Evolutionary conservation across 2,888 invertebrate genomes (phyloP), one percentile per base, ranked within the genome.

Genomic region (Empis livida): DNA sequence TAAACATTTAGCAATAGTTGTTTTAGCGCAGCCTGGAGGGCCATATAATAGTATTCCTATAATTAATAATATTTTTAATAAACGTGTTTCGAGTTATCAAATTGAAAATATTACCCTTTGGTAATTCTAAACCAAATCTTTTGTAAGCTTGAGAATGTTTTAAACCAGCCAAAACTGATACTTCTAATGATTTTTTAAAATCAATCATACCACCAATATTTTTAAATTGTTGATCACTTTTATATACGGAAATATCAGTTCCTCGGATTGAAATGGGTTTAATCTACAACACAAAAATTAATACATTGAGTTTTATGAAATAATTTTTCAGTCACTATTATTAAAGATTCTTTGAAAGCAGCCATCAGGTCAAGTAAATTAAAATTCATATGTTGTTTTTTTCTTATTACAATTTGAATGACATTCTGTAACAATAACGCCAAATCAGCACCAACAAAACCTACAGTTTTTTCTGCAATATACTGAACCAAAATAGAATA

Each of bases 1-100:
- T 31, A 78, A 61, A 14, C 78, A 77, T 55, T 75, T 70, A 4
- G 76, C 77, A 43, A 80, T 62, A 6, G 73, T 75, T 1, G 79
- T 80, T 64, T 80, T 79, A n/a, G 77, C 78, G 63, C 79, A 79
- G 2, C 80, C 80, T 1, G 80, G 79, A 6, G 80, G 79, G 0
- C 80, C 80, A 61, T 77, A 78, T 10, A 80, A 62, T 40, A 80
- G 60, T 31, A 80, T 67, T 23, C 79, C 77, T 71, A 49, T 5
- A 54, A 20, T 20, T 5, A 20, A 20, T 20, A 20, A 5, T 20
- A 20, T 20, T 20, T 20, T 5, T 20, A 20, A 20, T 20, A 3
- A 5, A 20, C 4, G 3, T 20, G 3, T 20, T 20, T 20, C 5
- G 4, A 20, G n/a, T 13, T 37, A 23, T 45, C 6, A 39, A 17